Evolutionary conservation across 2,113 vertebrate species (phyloP), one percentile per base, ranked within the genome.

Genomic region (Melanerpes formicivorus): DNA sequence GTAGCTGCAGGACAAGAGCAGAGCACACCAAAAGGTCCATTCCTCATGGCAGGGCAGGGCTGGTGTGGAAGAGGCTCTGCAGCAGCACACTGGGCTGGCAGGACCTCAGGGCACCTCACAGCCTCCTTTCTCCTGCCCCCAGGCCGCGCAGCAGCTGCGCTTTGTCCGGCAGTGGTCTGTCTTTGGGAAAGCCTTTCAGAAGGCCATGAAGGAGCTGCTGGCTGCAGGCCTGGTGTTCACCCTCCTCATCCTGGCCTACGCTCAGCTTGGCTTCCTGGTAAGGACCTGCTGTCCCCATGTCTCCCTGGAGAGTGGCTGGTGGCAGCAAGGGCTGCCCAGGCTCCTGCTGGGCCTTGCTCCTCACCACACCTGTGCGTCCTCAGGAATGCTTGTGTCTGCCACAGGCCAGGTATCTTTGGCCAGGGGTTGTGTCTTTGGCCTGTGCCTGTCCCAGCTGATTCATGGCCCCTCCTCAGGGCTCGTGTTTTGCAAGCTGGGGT

Each of bases 101-200:
- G 55, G 63, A 29, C 26, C 23, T n/a, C 11, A 9, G 50, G 64
- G 7, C 4, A 12, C 23, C 14, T 85, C 19, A 82, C 44, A 1
- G 11, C 1, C 0, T 30, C 6, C 29, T 58, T n/a, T 78, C 14
- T 6, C 73, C 71, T 5, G 37, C 25, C 42, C 56, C 2, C 95
- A 99, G 99, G 98, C 98, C 0, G 98, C 99, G 67, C 99, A 98
- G 96, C 99, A 99, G 97, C 95, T 99, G 95, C 97, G 99, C 14
- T 99, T 99, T 4, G 96, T 99, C 91, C 94, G 99, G 44, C 99
- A 99, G 97, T 99, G 99, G 99, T 99, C 99, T 0, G 97, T 99
- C 65, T 99, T 99, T 1, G 98, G 99, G 66, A 98, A 99, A 87
- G 98, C 99, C 13, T 90, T 99, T 60, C 97, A 97, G 80, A 97